Evolutionary conservation across 2,113 vertebrate genomes (phyloP).

Genomic region (Nothobranchius kuhntae): DNA sequence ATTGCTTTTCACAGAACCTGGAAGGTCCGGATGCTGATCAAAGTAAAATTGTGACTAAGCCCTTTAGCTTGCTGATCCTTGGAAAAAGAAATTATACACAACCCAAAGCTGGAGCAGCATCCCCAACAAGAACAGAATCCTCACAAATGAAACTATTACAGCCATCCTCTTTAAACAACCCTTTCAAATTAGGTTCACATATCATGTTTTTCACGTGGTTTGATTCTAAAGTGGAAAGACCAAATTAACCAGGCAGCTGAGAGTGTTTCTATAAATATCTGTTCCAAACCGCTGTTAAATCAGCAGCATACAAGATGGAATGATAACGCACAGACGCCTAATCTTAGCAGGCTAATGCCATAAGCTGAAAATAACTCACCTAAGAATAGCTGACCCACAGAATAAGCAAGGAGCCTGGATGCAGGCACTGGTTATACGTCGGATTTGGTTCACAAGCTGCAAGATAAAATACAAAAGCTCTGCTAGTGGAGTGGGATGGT

Average conservation of each 20-base stretch:
- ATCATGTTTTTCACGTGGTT: conserved; percentile 41
- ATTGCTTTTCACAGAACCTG: conserved; percentile 32
- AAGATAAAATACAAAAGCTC: conserved; percentile 26
- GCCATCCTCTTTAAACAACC: too few species aligned
- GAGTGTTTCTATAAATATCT: conserved; percentile 93
- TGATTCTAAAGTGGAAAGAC: conserved; percentile 69
- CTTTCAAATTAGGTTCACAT: not conserved
- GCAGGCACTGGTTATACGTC: conserved; percentile 57
- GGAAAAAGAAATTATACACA: conserved; percentile 30
- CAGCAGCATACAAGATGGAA: conserved; percentile 93
- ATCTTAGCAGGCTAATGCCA: conserved; percentile 98
- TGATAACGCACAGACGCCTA: conserved; percentile 95
- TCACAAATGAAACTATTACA: not conserved
- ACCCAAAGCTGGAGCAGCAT: not conserved
- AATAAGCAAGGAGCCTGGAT: conserved; percentile 87
- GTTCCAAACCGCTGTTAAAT: conserved; percentile 93
- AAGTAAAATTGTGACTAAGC: conserved; percentile 32
- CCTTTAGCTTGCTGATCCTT: conserved; percentile 28
- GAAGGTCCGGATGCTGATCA: conserved; percentile 32
- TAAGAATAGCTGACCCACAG: conserved; percentile 99
- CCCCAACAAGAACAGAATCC: too few species aligned
- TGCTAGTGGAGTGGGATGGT: conserved; percentile 26
- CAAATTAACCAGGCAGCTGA: conserved; percentile 89
- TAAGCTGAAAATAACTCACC: conserved; percentile 96
- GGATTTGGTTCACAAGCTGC: conserved; percentile 66